Evolutionary conservation across 2,797 vertebrate species (phyloP).

Genomic region (Coranthus polyacanthus): DNA sequence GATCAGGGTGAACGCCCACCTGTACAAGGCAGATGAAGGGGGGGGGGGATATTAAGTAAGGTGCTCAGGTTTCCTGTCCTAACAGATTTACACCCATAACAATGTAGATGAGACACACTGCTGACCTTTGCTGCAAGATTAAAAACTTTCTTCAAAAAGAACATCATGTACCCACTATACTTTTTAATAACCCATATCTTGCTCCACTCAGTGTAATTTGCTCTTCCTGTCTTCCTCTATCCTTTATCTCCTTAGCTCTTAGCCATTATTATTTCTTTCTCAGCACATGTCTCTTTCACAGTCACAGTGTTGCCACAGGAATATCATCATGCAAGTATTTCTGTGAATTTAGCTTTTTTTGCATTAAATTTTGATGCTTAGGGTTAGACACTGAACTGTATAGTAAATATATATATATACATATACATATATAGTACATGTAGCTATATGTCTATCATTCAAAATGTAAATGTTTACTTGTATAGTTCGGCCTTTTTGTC

Average conservation of each 20-base stretch:
- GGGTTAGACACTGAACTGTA: constrained; percentile 12
- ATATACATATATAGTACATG: too few relatives aligned
- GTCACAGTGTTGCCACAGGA: constrained; percentile 43
- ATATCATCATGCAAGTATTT: constrained; percentile 37
- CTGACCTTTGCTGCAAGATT: constrained; percentile 32
- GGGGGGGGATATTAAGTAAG: neutral
- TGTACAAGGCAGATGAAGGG: constrained; percentile 16
- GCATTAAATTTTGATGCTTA: constrained; percentile 26
- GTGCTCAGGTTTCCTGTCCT: neutral
- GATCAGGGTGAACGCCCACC: constrained; percentile 97
- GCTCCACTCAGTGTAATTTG: constrained; percentile 47
- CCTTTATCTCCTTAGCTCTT: constrained; percentile 55
- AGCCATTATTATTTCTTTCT: constrained; percentile 41
- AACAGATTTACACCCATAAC: neutral
- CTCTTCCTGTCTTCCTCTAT: constrained; percentile 49
- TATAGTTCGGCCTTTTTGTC: too few relatives aligned
- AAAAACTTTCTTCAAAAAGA: constrained; percentile 41
- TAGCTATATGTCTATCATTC: constrained; percentile 20
- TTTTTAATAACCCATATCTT: constrained; percentile 40
- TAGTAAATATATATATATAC: constrained; percentile 10
- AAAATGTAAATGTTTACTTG: too few relatives aligned
- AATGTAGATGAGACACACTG: constrained; percentile 1
- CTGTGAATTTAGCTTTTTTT: constrained; percentile 46
- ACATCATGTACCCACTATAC: constrained; percentile 34
- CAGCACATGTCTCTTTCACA: constrained; percentile 28